Percentiles rank a stretch among this genome's conserved stretches.
These are phyloP conservation scores for Drosophila varians DNA, from an alignment of 1,140 invertebrate genomes.

Conservation along the genomic window DNA sequence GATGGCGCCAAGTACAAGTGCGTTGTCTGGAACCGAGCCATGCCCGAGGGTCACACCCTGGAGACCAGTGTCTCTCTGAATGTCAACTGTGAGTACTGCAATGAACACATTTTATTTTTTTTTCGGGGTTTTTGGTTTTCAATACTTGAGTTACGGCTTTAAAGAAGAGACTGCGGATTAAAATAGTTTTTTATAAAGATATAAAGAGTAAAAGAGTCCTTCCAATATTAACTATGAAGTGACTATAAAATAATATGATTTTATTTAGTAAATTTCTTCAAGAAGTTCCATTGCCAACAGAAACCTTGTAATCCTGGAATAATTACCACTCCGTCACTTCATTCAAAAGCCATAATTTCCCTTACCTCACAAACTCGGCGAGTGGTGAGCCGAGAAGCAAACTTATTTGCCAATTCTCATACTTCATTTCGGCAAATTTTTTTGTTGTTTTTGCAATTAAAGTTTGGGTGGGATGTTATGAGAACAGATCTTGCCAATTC, in stretches of 20 bases:
- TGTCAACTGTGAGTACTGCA: conserved; percentile 92
- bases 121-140: background rate
- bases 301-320: background rate
- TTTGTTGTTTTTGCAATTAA: conserved; percentile 57
- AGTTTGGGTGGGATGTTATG: conserved; percentile 51
- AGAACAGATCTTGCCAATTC: conserved; percentile 56
- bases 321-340: conserved; percentile 1
- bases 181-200: background rate
- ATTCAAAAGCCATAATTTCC: conserved; percentile 20
- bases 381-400: conserved; percentile 17
- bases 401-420: conserved; percentile 19
- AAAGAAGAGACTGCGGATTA: too few species aligned
- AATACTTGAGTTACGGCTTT: too few species aligned
- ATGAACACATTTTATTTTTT: background rate
- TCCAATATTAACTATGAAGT: too few species aligned
- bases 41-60: conserved; percentile 91
- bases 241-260: too few species aligned
- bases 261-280: background rate
- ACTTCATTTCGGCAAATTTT: conserved; percentile 22
- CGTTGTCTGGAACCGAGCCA: conserved; percentile 94
- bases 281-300: background rate
- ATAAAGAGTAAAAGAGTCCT: too few species aligned
- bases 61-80: conserved; percentile 91
- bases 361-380: conserved; percentile 27
- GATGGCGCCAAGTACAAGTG: conserved; percentile 93